phyloP scores from a whole-genome alignment of 2,797 vertebrate genomes.

The Synaphobranchus kaupii region DNA sequence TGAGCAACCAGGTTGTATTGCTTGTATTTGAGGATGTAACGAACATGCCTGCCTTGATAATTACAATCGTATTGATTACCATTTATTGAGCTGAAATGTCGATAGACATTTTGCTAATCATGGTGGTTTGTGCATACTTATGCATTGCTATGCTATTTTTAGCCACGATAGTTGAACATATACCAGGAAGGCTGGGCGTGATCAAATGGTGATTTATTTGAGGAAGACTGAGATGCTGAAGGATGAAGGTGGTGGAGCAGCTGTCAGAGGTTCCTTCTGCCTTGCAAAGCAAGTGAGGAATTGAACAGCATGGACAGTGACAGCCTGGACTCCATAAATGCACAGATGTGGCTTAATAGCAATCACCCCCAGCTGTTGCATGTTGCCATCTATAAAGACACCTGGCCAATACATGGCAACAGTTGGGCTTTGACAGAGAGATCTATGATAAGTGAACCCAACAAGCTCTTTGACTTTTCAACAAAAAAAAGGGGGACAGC shows the following conservation, averaged over 20 bases:
- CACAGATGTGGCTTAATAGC: background rate
- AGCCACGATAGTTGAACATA: background rate
- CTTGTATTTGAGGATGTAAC: background rate
- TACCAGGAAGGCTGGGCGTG: background rate
- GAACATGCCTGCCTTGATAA: background rate
- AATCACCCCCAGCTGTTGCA: constrained; percentile 17
- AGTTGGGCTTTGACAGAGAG: constrained; percentile 38
- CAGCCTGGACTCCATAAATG: background rate
- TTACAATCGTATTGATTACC: background rate
- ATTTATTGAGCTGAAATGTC: background rate
- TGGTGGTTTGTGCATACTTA: background rate
- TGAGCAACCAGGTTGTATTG: background rate
- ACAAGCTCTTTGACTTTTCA: too few species aligned
- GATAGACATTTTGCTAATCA: background rate
- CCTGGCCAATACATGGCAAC: background rate
- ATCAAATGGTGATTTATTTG: background rate
- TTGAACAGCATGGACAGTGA: background rate
- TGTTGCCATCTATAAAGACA: background rate
- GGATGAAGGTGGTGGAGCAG: background rate
- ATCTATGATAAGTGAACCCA: background rate
- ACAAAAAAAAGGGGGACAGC: too few species aligned
- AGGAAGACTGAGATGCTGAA: background rate
- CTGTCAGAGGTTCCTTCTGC: background rate
- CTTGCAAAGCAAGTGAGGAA: background rate
- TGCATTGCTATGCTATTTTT: background rate